phyloP scores from a whole-genome alignment of 2,888 invertebrate genomes.

The Eristalinus aeneus region DNA sequence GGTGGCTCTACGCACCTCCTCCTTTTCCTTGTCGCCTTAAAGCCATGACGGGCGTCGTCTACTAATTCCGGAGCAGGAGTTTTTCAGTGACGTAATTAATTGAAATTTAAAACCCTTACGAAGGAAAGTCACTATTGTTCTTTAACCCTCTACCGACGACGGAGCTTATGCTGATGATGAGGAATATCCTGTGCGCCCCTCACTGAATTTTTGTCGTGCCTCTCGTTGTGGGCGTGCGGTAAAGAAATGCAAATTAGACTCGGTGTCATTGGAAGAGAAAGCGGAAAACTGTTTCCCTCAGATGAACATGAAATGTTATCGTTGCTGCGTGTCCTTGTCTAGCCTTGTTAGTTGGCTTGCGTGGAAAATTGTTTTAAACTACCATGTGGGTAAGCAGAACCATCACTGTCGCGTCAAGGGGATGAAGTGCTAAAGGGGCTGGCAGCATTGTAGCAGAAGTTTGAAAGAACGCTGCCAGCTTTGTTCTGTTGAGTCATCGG shows the following conservation, averaged over 20 bases:
- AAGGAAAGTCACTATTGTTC: slow-evolving; percentile 37
- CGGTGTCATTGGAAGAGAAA: slow-evolving; percentile 3
- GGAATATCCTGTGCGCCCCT: not conserved
- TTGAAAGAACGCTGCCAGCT: not conserved
- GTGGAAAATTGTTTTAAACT: slow-evolving; percentile 47
- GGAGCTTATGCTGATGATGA: not conserved
- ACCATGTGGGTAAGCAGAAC: not conserved
- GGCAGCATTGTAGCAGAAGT: not conserved
- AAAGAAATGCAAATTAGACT: slow-evolving; percentile 59
- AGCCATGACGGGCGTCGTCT: not conserved
- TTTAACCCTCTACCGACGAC: not conserved
- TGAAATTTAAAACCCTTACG: slow-evolving; percentile 48
- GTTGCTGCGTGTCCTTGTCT: slow-evolving; percentile 28
- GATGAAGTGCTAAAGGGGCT: not conserved
- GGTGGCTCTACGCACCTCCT: not conserved
- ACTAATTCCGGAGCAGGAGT: slow-evolving; percentile 21
- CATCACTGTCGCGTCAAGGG: not conserved
- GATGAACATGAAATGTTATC: slow-evolving; percentile 25
- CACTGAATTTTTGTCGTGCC: not conserved
- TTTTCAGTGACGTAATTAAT: slow-evolving; percentile 48
- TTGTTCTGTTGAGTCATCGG: not conserved
- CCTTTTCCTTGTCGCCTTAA: not conserved
- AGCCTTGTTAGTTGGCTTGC: slow-evolving; percentile 7
- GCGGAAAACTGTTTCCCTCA: slow-evolving; percentile 13
- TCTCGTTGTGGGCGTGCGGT: not conserved